Conservation (phyloP, 1,140 invertebrate species). For the Goniozus legneri region DNA sequence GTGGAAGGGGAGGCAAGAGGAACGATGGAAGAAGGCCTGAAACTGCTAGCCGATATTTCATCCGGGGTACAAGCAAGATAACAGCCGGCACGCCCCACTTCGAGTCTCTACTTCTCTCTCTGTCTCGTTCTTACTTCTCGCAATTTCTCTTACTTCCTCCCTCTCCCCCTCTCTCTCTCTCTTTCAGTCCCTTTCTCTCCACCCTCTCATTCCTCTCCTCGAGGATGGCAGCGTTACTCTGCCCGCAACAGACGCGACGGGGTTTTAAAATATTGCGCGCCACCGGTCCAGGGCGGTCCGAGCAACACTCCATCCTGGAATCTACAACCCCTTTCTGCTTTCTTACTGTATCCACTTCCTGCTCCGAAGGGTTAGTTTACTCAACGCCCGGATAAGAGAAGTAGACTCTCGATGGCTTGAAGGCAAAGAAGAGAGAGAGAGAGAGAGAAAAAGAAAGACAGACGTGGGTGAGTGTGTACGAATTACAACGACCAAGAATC, state of each 20-base stretch:
- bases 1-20: constrained; percentile 12
- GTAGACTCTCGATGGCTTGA: no score
- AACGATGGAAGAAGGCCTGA: constrained; percentile 35
- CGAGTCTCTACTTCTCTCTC: constrained; percentile 3
- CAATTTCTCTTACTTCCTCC: constrained; percentile 10
- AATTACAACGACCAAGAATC: no score
- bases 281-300: constrained; percentile 20
- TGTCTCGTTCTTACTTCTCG: constrained; percentile 4
- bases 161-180: constrained; percentile 10
- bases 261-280: constrained; percentile 47
- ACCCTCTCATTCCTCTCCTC: constrained; percentile 16
- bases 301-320: constrained; percentile 24
- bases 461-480: not conserved
- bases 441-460: constrained; percentile 2
- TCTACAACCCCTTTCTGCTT: no score
- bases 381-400: no score
- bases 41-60: constrained; percentile 51
- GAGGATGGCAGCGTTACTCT: constrained; percentile 13
- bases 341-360: no score
- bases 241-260: constrained; percentile 41
- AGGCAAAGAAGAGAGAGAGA: not conserved
- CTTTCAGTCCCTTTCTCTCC: constrained; percentile 8
- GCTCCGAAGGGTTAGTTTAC: no score
- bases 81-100: constrained; percentile 42
- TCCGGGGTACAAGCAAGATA: constrained; percentile 47